phyloP scores from a whole-genome alignment of 2,888 invertebrate genomes.

The Campopleginae sp. region DNA sequence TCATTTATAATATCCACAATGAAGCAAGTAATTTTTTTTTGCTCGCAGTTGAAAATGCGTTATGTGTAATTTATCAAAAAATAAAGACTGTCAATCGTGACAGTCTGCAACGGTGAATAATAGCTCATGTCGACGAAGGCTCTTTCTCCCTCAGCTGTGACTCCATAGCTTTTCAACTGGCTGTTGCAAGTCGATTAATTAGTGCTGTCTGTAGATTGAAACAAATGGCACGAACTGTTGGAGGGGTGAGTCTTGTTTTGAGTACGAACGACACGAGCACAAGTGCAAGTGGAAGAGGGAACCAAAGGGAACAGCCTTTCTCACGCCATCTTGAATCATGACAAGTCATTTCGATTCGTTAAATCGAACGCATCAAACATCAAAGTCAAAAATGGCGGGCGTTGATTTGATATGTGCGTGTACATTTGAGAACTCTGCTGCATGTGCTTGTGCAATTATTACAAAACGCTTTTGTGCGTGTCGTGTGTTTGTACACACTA shows the following conservation, averaged over 20 bases:
- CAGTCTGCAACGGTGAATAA: not conserved
- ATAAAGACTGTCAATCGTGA: conserved; percentile 3
- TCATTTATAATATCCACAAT: conserved; percentile 7
- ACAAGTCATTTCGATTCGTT: conserved; percentile 15
- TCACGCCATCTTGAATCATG: conserved; percentile 78
- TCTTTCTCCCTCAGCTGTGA: conserved; percentile 28
- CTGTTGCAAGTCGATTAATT: conserved; percentile 76
- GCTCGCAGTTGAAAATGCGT: conserved; percentile 12
- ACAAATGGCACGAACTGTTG: conserved; percentile 83
- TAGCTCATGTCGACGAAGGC: conserved; percentile 10
- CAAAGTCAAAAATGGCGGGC: conserved; percentile 7
- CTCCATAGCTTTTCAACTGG: conserved; percentile 67
- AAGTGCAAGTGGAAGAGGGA: conserved; percentile 76
- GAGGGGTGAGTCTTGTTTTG: conserved; percentile 32
- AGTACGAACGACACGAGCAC: conserved; percentile 13
- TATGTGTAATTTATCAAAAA: not conserved
- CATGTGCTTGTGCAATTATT: conserved; percentile 12
- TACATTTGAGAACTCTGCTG: not conserved
- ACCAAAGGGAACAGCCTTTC: conserved; percentile 85
- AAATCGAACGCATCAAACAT: conserved; percentile 9
- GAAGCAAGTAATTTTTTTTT: conserved; percentile 6
- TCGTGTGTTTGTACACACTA: conserved; percentile 1
- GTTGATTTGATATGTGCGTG: conserved; percentile 22
- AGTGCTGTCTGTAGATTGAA: conserved; percentile 85
- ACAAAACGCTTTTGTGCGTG: conserved; percentile 20